Base-by-base conservation (phyloP, 2,113 vertebrate species). In the Scytalopus superciliaris region DNA sequence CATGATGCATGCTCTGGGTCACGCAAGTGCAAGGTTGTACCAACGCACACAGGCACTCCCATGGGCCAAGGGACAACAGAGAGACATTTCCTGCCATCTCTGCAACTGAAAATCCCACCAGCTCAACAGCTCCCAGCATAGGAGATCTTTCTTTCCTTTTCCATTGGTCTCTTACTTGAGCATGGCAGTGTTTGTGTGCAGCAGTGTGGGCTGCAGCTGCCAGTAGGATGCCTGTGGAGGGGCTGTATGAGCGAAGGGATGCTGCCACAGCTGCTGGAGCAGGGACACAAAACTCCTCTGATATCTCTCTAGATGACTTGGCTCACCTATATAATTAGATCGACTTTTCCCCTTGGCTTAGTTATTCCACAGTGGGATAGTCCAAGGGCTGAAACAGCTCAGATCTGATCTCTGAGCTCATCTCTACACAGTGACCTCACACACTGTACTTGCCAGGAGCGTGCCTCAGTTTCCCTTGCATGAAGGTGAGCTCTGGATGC, bases 381-480 rank as follows among this genome's bases (percentile, higher is more conserved):
- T 35, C 30, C 19, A 40, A 70, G 28, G 25, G 25, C 19, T 57
- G 59, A 35, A 62, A 66, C 25, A 73, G 42, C 56, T 75, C 56
- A 52, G 77, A 75, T 28, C 21, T 44, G 40, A 59, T 39, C 23
- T 23, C 70, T 44, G 33, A 62, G 53, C 42, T 70, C 22, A 23
- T 10, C 49, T 53, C 44, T 55, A 45, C 6, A 23, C 40, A 21
- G 18, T 23, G 45, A 52, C 31, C 15, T 59, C 7, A 1, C 17
- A 28, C 0, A 0, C 10, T 19, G n/a, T 23, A 52, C 59, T 78
- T 84, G 19, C 37, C 44, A 64, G 66, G 23, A 0, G 0, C 1
- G 4, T 80, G 59, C 60, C 70, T 94, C 75, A 42, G 62, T 78
- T 89, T 83, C 70, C n/a, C 19, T 57, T 62, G 60, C 52, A 33